Percentiles rank a stretch among this genome's conserved stretches.
These are phyloP conservation scores for Pavo muticus DNA, from an alignment of 2,113 vertebrate species.

Conservation along the genomic window DNA sequence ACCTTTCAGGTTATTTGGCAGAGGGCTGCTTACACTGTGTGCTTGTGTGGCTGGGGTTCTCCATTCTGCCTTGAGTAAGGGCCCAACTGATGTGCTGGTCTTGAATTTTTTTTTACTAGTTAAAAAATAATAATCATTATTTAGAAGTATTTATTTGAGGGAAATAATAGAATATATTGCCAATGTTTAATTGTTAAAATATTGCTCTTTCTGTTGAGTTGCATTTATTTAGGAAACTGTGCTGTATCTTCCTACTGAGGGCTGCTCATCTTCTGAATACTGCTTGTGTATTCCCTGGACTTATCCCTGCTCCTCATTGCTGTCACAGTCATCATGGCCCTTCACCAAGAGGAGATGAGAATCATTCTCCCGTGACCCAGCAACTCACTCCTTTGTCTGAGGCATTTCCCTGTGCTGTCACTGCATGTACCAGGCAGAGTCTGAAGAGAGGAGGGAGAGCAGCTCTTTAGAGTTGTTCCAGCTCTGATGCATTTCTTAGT, in stretches of 20 bases:
- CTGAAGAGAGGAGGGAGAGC: neutral
- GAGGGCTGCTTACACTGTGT: rapidly evolving
- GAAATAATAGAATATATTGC: neutral
- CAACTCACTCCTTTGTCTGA: constrained; percentile 24
- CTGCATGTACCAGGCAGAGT: neutral
- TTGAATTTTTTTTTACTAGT: neutral
- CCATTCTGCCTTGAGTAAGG: neutral
- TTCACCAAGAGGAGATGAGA: constrained; percentile 9
- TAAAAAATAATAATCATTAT: neutral
- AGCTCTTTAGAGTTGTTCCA: neutral
- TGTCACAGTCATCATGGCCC: neutral
- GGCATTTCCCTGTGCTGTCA: neutral
- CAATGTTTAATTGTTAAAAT: rapidly evolving
- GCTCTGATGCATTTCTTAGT: neutral
- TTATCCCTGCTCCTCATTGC: neutral
- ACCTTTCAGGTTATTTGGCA: neutral
- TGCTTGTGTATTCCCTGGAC: neutral
- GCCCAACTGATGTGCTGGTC: neutral
- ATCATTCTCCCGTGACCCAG: neutral
- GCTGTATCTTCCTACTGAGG: neutral
- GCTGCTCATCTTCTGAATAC: neutral
- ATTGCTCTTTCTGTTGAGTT: neutral
- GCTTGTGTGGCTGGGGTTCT: neutral
- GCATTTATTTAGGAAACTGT: neutral
- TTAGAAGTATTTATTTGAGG: neutral